phyloP scores from a whole-genome alignment of 2,888 invertebrate species.

The Xestia rhomboidea region DNA sequence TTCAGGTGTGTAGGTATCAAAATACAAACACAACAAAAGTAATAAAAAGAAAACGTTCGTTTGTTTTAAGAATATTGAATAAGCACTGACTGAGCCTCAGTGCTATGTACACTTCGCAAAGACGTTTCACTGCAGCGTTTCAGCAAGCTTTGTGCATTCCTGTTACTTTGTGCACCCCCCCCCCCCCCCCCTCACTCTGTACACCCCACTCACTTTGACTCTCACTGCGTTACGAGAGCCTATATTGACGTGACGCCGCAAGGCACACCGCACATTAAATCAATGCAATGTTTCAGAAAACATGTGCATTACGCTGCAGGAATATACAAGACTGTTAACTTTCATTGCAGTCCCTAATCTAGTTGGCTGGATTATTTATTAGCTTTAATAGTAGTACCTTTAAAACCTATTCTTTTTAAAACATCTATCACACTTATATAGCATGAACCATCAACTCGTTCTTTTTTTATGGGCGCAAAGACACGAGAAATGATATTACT shows the following conservation, averaged over 20 bases:
- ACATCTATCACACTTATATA: conserved; percentile 3
- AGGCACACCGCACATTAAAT: conserved; percentile 10
- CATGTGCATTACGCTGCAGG: not conserved
- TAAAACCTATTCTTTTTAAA: not conserved
- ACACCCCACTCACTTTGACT: conserved; percentile 23
- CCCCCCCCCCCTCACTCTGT: conserved; percentile 25
- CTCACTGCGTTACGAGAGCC: conserved; percentile 23
- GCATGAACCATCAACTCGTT: conserved; percentile 15
- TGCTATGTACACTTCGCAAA: conserved; percentile 10
- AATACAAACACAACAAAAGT: not conserved
- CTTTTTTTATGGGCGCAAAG: not conserved
- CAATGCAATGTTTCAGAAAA: not conserved
- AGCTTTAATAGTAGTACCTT: no score
- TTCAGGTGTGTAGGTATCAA: no score
- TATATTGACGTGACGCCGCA: conserved; percentile 2
- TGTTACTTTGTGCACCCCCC: conserved; percentile 25
- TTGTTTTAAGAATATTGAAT: conserved; percentile 17
- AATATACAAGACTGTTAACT: not conserved
- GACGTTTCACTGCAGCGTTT: conserved; percentile 6
- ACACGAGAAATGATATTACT: conserved; percentile 6
- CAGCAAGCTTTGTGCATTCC: conserved; percentile 25
- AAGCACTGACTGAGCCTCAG: not conserved
- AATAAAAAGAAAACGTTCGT: not conserved
- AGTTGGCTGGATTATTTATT: no score
- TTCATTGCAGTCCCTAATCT: not conserved